Conservation (phyloP, 1,140 invertebrate genomes). For the Antheraea pernyi region DNA sequence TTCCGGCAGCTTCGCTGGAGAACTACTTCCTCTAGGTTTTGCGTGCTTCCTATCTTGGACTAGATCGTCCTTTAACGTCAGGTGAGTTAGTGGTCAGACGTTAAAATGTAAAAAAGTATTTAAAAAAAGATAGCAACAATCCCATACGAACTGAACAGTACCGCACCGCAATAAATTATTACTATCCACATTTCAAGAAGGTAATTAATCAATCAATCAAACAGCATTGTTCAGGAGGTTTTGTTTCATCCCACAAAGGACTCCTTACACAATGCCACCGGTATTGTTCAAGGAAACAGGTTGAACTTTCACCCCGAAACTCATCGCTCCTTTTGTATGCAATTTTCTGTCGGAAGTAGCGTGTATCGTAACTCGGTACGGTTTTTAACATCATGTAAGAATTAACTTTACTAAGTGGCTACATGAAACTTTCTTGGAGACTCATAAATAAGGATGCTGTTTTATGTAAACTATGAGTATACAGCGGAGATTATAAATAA, state of each 20-base stretch:
- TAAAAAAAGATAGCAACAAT: no score
- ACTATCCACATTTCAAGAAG: slow-evolving; percentile 27
- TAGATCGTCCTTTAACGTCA: no score
- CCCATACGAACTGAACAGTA: background rate
- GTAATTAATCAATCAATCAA: slow-evolving; percentile 69
- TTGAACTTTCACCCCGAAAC: slow-evolving; percentile 58
- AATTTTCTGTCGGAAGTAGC: slow-evolving; percentile 21
- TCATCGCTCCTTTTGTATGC: slow-evolving; percentile 53
- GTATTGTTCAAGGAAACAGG: slow-evolving; percentile 45
- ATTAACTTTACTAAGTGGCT: background rate
- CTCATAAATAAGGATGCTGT: background rate
- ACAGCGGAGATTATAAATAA: no score
- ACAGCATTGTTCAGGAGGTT: slow-evolving; percentile 52
- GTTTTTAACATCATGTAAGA: background rate
- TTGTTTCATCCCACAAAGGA: slow-evolving; percentile 59
- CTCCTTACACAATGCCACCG: slow-evolving; percentile 33
- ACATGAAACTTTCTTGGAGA: background rate
- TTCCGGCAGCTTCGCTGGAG: no score
- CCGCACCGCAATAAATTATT: slow-evolving; percentile 17
- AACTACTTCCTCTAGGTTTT: no score
- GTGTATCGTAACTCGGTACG: background rate
- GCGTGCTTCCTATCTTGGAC: no score
- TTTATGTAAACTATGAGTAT: background rate
- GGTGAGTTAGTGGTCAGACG: no score
- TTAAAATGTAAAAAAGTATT: no score